Evolutionary conservation across 1,140 invertebrate genomes (phyloP).

Genomic region (Cyclina sinensis): DNA sequence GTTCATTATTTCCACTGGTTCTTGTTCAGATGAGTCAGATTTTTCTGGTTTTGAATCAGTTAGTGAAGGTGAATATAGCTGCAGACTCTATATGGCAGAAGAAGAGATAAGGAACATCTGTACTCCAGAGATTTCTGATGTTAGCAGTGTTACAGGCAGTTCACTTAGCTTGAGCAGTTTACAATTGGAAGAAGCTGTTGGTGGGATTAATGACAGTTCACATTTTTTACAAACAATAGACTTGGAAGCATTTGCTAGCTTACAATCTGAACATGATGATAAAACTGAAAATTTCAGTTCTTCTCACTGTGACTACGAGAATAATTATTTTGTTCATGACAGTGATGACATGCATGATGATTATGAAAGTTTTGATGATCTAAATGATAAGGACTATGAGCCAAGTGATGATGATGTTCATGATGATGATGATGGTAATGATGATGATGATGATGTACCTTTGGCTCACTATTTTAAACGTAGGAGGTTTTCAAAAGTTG

Average conservation of each 20-base stretch:
- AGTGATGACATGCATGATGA: neutral
- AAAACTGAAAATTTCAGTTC: neutral
- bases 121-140: neutral
- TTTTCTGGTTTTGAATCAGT: neutral
- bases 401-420: neutral
- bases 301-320: no score
- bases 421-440: neutral
- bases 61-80: neutral
- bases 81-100: neutral
- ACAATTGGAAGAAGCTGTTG: neutral
- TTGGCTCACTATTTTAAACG: neutral
- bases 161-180: neutral
- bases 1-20: no score
- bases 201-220: slow-evolving; percentile 5
- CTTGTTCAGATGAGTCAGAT: no score
- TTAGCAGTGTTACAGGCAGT: neutral
- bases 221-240: neutral
- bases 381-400: neutral
- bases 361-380: slow-evolving; percentile 26
- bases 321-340: neutral
- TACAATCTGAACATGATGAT: neutral
- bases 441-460: slow-evolving; percentile 6
- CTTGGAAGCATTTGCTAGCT: neutral
- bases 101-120: neutral
- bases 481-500: neutral